A percentile compares a stretch with the other conserved stretches of the same genome.
These are phyloP conservation scores for Anneissia japonica DNA, from an alignment of 35 echinoderm and acorn worm species.

Conservation along the genomic window DNA sequence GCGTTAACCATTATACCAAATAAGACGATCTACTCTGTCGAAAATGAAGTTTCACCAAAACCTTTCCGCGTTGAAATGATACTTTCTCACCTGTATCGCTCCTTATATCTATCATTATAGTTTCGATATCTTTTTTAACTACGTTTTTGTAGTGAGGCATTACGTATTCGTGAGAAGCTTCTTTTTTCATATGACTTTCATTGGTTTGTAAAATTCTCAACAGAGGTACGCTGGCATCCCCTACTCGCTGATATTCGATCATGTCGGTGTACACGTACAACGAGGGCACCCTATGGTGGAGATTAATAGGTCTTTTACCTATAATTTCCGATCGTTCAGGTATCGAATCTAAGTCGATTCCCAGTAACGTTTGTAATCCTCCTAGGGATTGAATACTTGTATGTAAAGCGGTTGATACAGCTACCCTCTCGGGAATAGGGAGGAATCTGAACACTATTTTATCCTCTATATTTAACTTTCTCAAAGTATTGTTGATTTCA, in stretches of 20 bases:
- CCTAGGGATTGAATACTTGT: neutral
- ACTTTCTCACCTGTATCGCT: constrained; percentile 37
- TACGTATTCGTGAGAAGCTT: neutral
- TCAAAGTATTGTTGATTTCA: neutral
- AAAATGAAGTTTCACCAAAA: constrained; percentile 47
- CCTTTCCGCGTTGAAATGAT: constrained; percentile 42
- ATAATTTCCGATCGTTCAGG: neutral
- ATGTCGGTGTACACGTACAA: constrained; percentile 51
- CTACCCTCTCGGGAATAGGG: neutral
- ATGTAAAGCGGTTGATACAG: neutral
- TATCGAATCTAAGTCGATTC: neutral
- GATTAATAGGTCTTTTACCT: neutral
- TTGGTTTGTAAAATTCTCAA: constrained; percentile 23
- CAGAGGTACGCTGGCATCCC: constrained; percentile 38
- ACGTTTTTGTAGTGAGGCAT: constrained; percentile 48
- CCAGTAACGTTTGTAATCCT: constrained; percentile 1
- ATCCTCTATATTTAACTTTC: neutral
- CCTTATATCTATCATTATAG: constrained; percentile 55
- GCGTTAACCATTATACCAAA: constrained; percentile 17
- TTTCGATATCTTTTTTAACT: constrained; percentile 53
- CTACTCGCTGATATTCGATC: constrained; percentile 43
- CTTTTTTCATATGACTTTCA: constrained; percentile 21
- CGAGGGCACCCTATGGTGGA: constrained; percentile 1
- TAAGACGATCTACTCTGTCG: constrained; percentile 32
- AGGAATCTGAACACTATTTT: neutral